Percentiles rank a stretch among this genome's conserved stretches.
phyloP scores from a whole-genome alignment of 2,888 invertebrate genomes.

The Campoplex capitator region DNA sequence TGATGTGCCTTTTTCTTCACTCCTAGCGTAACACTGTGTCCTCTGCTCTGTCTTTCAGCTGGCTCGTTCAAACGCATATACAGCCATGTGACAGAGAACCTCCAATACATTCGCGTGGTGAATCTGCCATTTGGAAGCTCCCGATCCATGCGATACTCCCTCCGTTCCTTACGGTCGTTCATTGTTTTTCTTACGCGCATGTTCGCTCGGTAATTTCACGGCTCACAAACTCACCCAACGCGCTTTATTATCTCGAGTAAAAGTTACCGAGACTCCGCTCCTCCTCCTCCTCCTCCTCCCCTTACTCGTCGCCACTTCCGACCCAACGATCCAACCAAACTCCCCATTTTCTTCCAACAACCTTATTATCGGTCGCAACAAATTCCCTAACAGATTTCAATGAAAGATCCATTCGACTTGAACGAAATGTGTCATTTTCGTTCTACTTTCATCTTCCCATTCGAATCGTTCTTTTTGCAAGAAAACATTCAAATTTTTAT shows the following conservation, averaged over 20 bases:
- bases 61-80: slow-evolving; percentile 46
- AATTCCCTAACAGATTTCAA: slow-evolving; percentile 45
- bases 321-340: slow-evolving; percentile 14
- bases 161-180: slow-evolving; percentile 43
- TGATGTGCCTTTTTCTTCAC: slow-evolving; percentile 66
- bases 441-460: neutral
- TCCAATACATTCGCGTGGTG: slow-evolving; percentile 51
- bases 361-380: slow-evolving; percentile 66
- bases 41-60: slow-evolving; percentile 26
- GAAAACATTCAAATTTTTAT: neutral
- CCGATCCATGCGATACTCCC: slow-evolving; percentile 39
- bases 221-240: slow-evolving; percentile 70
- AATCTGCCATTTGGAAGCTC: slow-evolving; percentile 57
- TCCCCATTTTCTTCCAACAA: slow-evolving; percentile 49
- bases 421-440: slow-evolving; percentile 8
- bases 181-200: slow-evolving; percentile 71
- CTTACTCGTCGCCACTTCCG: neutral
- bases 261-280: slow-evolving; percentile 62
- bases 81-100: slow-evolving; percentile 25
- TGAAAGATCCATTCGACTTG: slow-evolving; percentile 39
- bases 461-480: neutral
- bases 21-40: slow-evolving; percentile 42
- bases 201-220: slow-evolving; percentile 72
- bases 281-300: neutral
- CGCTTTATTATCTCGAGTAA: slow-evolving; percentile 73